A percentile compares a stretch with the other conserved stretches of the same genome.
Conservation (phyloP, 2,797 vertebrate species). For the Eulemur rubriventer region DNA sequence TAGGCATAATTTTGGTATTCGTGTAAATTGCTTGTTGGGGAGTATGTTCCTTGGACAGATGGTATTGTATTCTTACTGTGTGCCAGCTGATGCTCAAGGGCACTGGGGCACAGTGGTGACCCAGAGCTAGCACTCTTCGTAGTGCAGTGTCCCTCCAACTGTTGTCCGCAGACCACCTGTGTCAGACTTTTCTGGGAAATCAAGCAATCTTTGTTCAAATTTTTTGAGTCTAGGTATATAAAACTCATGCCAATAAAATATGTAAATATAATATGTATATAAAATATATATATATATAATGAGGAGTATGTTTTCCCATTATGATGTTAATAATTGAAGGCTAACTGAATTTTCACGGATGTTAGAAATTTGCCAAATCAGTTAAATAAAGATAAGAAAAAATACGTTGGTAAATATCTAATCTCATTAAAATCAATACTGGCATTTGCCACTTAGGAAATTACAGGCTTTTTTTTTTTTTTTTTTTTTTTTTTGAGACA, state of each 20-base stretch:
- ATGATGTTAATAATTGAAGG: background rate
- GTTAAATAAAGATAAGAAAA: constrained; percentile 14
- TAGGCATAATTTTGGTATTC: background rate
- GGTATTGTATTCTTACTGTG: background rate
- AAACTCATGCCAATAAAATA: constrained; percentile 10
- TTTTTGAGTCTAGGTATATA: background rate
- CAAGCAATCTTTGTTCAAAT: background rate
- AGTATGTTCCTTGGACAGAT: background rate
- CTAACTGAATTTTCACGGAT: background rate
- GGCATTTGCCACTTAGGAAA: constrained; percentile 24
- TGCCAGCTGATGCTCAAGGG: background rate
- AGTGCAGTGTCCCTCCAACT: background rate
- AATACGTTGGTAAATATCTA: background rate
- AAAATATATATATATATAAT: background rate
- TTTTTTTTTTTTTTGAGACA: too few relatives aligned
- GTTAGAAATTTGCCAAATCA: constrained; percentile 40
- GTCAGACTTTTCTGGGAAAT: constrained; percentile 6
- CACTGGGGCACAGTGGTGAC: background rate
- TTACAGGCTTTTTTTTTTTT: background rate
- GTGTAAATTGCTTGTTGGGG: background rate
- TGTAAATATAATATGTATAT: background rate
- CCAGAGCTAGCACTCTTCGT: background rate
- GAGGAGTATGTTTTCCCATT: background rate
- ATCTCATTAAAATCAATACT: constrained; percentile 29
- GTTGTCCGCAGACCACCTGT: background rate